A percentile compares a stretch with the other conserved stretches of the same genome.
These are phyloP conservation scores for Stomorhina lunata DNA, from an alignment of 2,888 invertebrate species.

Conservation along the genomic window DNA sequence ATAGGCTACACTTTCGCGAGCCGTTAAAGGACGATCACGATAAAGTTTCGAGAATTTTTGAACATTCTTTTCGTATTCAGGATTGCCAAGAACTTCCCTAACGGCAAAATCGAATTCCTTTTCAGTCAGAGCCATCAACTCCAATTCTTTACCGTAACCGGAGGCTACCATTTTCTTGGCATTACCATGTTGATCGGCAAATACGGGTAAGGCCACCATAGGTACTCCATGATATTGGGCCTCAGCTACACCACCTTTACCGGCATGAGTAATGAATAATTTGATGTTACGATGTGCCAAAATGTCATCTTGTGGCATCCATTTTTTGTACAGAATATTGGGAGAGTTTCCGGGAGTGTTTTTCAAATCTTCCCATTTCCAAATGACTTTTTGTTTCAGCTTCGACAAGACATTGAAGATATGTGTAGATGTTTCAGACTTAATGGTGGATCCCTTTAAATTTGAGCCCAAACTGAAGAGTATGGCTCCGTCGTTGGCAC, in stretches of 20 bases:
- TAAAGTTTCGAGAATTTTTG: slow-evolving; percentile 80
- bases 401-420: slow-evolving; percentile 82
- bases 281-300: slow-evolving; percentile 83
- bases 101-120: slow-evolving; percentile 68
- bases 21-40: slow-evolving; percentile 81
- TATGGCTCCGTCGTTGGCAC: slow-evolving; percentile 77
- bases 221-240: slow-evolving; percentile 83
- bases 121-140: slow-evolving; percentile 67
- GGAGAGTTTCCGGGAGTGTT: slow-evolving; percentile 77
- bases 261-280: slow-evolving; percentile 85
- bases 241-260: slow-evolving; percentile 84
- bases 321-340: slow-evolving; percentile 81
- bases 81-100: slow-evolving; percentile 72
- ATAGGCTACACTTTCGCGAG: slow-evolving; percentile 81
- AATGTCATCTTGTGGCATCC: slow-evolving; percentile 86
- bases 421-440: slow-evolving; percentile 80
- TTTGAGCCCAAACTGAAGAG: slow-evolving; percentile 80
- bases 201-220: slow-evolving; percentile 76
- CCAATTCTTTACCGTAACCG: slow-evolving; percentile 72
- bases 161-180: slow-evolving; percentile 69
- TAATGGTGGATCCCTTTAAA: slow-evolving; percentile 78
- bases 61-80: slow-evolving; percentile 73
- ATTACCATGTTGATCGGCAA: slow-evolving; percentile 75
- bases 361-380: slow-evolving; percentile 85
- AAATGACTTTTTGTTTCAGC: slow-evolving; percentile 84